Evolutionary conservation across 2,113 vertebrate species (phyloP).

Genomic region (Notechis scutatus): DNA sequence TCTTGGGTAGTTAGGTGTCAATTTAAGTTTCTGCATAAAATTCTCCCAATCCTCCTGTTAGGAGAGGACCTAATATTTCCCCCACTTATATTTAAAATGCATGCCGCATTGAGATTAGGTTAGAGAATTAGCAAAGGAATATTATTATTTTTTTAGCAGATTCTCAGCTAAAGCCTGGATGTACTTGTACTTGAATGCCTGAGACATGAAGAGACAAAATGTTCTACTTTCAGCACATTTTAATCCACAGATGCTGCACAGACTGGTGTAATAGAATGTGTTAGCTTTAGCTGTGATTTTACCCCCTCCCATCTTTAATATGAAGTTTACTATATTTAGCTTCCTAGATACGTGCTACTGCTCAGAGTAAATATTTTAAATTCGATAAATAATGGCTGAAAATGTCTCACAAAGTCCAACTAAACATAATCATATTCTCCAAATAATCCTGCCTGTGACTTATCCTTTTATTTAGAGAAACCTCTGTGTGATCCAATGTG

Average conservation of each 20-base stretch:
- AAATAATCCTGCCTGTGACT: neutral
- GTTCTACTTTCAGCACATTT: conserved; percentile 83
- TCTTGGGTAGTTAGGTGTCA: neutral
- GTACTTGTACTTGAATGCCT: conserved; percentile 71
- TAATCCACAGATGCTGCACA: conserved; percentile 78
- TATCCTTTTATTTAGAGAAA: neutral
- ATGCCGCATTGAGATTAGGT: conserved; percentile 39
- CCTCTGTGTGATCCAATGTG: neutral
- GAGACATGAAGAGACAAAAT: conserved; percentile 78
- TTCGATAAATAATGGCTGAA: conserved; percentile 57
- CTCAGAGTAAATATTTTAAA: conserved; percentile 68
- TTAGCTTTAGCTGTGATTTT: conserved; percentile 76
- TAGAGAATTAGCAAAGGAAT: conserved; percentile 60
- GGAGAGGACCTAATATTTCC: conserved; percentile 2
- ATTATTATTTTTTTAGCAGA: conserved; percentile 56
- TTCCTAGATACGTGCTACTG: conserved; percentile 67
- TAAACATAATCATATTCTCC: conserved; percentile 8
- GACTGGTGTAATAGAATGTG: conserved; percentile 73
- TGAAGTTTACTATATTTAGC: conserved; percentile 77
- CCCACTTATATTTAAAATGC: conserved; percentile 18
- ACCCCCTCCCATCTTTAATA: conserved; percentile 55
- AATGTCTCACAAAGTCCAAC: conserved; percentile 64
- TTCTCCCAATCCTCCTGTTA: conserved; percentile 20
- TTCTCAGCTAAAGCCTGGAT: conserved; percentile 62
- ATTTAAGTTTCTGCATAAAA: conserved; percentile 21